Percentiles rank a stretch among this genome's conserved stretches.
Conservation (phyloP, 2,888 invertebrate species). For the Stenurella melanura region DNA sequence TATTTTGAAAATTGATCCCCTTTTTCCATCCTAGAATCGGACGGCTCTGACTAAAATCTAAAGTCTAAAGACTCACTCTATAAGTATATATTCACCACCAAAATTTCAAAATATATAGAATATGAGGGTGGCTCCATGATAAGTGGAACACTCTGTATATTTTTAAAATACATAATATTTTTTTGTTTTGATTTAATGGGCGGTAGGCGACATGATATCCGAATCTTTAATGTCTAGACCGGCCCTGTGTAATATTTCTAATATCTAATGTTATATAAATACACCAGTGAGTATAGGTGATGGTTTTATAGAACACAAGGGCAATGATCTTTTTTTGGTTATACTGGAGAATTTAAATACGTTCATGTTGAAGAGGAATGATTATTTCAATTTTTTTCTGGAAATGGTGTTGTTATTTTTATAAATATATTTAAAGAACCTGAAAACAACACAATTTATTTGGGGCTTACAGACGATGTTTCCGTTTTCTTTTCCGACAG, state of each 20-base stretch:
- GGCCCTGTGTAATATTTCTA: not conserved
- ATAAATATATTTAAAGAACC: not conserved
- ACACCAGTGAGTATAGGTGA: not conserved
- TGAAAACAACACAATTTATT: not conserved
- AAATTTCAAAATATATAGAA: too few relatives aligned
- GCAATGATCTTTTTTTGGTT: conserved; percentile 3
- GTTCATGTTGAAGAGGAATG: not conserved
- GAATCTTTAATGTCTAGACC: not conserved
- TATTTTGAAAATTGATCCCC: too few relatives aligned
- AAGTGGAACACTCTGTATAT: too few relatives aligned
- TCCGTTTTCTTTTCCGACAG: not conserved
- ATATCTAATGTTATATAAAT: not conserved
- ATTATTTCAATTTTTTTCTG: not conserved
- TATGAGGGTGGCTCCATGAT: too few relatives aligned
- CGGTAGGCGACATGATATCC: too few relatives aligned
- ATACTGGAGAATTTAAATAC: not conserved
- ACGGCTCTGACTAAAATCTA: too few relatives aligned
- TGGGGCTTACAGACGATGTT: not conserved
- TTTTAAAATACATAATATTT: too few relatives aligned
- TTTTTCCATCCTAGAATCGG: too few relatives aligned
- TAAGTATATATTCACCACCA: too few relatives aligned
- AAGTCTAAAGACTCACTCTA: too few relatives aligned
- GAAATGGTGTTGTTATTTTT: not conserved
- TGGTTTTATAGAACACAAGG: not conserved
- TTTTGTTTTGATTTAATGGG: too few relatives aligned